A percentile compares a stretch with the other conserved stretches of the same genome.
Conservation (phyloP, 30 jellyfish, hydroid and myxozoan species). For the Aurelia aurita complex sp. Pacific region DNA sequence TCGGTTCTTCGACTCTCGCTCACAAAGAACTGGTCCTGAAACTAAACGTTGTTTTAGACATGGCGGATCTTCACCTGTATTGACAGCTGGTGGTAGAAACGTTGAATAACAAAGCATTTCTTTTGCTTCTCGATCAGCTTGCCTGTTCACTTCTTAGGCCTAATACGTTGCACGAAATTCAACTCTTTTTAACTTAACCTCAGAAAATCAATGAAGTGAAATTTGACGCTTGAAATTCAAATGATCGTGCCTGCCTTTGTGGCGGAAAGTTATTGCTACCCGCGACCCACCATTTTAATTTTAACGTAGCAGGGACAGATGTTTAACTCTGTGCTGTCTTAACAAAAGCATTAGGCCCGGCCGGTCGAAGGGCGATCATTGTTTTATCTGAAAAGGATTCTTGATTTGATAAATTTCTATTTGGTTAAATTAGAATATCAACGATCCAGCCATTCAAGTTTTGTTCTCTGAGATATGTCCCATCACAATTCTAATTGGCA, state of each 20-base stretch:
- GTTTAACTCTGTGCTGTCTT: constrained; percentile 11
- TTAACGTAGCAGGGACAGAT: constrained; percentile 47
- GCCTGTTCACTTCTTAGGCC: too few species aligned
- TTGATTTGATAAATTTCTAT: too few species aligned
- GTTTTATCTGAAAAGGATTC: too few species aligned
- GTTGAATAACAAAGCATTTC: constrained; percentile 59
- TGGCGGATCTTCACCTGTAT: constrained; percentile 74
- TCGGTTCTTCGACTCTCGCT: too few species aligned
- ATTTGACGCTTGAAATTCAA: constrained; percentile 8
- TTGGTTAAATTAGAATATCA: too few species aligned
- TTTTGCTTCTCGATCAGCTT: background rate
- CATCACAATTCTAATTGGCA: too few species aligned
- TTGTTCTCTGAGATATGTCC: too few species aligned
- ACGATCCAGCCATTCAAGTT: too few species aligned
- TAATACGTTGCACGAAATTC: too few species aligned
- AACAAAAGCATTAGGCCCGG: constrained; percentile 19
- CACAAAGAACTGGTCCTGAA: constrained; percentile 11
- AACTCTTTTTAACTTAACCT: background rate
- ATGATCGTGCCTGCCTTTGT: too few species aligned
- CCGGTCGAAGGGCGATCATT: background rate
- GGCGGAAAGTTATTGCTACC: too few species aligned
- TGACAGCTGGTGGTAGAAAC: constrained; percentile 66
- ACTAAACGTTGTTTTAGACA: constrained; percentile 39
- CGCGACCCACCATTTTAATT: background rate
- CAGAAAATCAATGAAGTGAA: constrained; percentile 1